Base-by-base conservation (phyloP, 1,140 invertebrate species). In the Bombyx mandarina region DNA sequence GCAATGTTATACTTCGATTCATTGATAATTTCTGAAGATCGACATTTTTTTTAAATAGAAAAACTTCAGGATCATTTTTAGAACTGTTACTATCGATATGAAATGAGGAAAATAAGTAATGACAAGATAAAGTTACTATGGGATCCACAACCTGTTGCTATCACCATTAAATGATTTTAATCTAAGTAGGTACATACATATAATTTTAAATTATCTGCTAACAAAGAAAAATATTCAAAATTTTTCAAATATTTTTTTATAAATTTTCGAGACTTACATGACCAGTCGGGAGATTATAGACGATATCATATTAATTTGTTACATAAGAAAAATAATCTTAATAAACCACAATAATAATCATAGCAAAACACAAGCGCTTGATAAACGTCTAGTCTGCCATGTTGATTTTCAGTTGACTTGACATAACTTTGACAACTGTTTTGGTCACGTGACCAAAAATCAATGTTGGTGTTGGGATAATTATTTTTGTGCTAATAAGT, bases 281-380 rank as follows among this genome's bases (percentile, higher is more conserved):
- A 93, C 91, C 69, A 93, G 76, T 69, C 93, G 90, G 63, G 93
- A 94, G 73, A 94, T 89, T 65, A 93, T 91, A 60, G 92, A 91
- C 56, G 92, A 93, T 89, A 94, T 92, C 93, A 94, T 93, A 82
- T 88, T 90, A 82, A 77, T 64, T 10, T 12, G 54, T 77, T 71
- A 78, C 78, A 81, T 76, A 78, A 61, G 73, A 78, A 79, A 76
- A 69, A 59, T 63, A 61, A 67, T 74, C 72, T 73, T 73, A 81
- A 84, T 77, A 71, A 75, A 72, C 73, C 75, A 76, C 73, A 77
- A 77, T 75, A 51, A 51, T 51, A 76, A 84, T 81, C 81, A 84
- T 81, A 76, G 80, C 78, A 87, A 82, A 82, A 83, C 82, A 84
- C 84, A 83, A 76, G 78, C 74, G 66, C 61, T 71, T 77, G 66